Percentiles rank a stretch among this genome's conserved stretches.
Evolutionary conservation across 1,140 invertebrate species (phyloP).

Genomic region (Sitophilus oryzae): DNA sequence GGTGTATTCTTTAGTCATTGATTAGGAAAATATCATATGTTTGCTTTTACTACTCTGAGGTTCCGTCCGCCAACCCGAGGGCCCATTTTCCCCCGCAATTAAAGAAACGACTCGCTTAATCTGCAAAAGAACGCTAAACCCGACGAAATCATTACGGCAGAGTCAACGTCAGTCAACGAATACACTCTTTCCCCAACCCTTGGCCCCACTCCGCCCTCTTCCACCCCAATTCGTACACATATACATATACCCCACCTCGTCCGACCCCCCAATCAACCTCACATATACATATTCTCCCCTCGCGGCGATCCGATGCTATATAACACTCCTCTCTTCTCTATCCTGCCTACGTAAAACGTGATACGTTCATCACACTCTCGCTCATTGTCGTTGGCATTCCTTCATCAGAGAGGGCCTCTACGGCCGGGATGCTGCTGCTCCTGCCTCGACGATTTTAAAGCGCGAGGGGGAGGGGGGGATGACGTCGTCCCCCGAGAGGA

Average conservation of each 20-base stretch:
- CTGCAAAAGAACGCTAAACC: background rate
- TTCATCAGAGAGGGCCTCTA: constrained; percentile 4
- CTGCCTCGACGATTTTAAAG: too few relatives aligned
- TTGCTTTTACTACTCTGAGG: too few relatives aligned
- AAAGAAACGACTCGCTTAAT: background rate
- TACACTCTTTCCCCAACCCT: background rate
- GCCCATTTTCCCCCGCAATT: background rate
- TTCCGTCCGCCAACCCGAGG: too few relatives aligned
- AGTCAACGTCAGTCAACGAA: background rate
- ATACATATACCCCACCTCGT: background rate
- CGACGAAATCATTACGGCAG: background rate
- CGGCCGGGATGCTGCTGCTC: constrained; percentile 25
- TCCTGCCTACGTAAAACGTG: background rate
- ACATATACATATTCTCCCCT: background rate
- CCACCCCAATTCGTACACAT: background rate
- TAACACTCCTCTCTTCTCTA: too few relatives aligned
- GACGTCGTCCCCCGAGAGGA: background rate
- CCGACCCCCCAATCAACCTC: background rate
- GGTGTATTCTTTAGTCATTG: too few relatives aligned
- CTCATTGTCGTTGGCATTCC: background rate
- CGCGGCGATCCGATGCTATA: background rate
- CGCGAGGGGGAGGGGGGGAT: background rate
- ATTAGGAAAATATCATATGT: too few relatives aligned
- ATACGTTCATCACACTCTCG: background rate
- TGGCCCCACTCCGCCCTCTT: background rate